Evolutionary conservation across 2,797 vertebrate genomes (phyloP), one percentile per base, ranked within the genome.

Genomic region (Avahi laniger): DNA sequence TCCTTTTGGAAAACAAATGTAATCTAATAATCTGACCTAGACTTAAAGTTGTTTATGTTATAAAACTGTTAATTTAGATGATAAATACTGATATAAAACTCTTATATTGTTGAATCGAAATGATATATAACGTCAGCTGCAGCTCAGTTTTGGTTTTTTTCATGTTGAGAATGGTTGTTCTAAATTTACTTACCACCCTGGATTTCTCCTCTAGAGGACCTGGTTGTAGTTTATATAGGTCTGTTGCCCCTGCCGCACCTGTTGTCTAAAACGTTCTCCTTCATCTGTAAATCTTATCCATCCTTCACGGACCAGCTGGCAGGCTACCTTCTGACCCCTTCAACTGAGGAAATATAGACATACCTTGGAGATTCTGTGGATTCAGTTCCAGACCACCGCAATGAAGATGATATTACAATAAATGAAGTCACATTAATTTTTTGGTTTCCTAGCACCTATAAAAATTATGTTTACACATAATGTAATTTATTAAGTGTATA

Each of bases 11-110:
- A 94, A 92, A 43, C 65, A 89, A 69, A 90, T 73, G 20, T 80
- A 72, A 84, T 76, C 35, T 63, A 87, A 61, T 91, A 73, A 65
- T 43, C 89, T 94, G 35, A 57, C 18, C n/a, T 95, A 73, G 30
- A 20, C 28, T 94, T 95, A 72, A 69, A 48, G 69, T 91, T 96
- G 41, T 86, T 89, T 92, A 11, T n/a, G 46, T 87, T 87, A 72
- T 80, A 79, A 85, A 88, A 54, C 50, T 80, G n/a, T 91, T 88
- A 80, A 41, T 90, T 84, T 76, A 50, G 26, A 35, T 91, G 38
- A 59, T 72, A 81, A 87, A 92, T 92, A 63, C 33, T 73, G 43
- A 48, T 94, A 33, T 22, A 78, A 38, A 85, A 82, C 63, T 94
- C 20, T 91, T 78, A 38, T 2, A 28, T 54, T 90, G 38, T 69